Conservation (phyloP, 1,140 invertebrate species). For the Heliconius eleuchia region DNA sequence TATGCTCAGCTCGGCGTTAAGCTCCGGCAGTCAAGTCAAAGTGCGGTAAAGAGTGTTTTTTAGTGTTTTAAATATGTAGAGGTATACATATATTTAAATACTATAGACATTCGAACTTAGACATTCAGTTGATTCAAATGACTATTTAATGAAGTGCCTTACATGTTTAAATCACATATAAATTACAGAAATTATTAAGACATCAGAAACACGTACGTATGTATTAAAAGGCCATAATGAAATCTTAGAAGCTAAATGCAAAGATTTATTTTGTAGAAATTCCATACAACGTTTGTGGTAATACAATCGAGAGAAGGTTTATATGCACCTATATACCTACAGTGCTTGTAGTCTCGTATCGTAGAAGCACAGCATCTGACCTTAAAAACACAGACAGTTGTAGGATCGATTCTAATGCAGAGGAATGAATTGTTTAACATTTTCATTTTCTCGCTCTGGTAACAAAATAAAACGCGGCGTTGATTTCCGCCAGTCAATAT, state of each 20-base stretch:
- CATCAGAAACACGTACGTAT: neutral
- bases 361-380: too few relatives aligned
- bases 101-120: neutral
- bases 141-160: conserved; percentile 6
- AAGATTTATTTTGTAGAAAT: neutral
- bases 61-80: too few relatives aligned
- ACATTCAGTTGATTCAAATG: neutral
- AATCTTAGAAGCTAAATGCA: neutral
- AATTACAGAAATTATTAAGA: conserved; percentile 13
- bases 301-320: neutral
- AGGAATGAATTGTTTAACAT: too few relatives aligned
- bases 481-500: too few relatives aligned
- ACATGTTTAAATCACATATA: conserved; percentile 1
- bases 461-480: too few relatives aligned
- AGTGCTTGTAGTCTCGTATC: too few relatives aligned
- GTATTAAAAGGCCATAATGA: neutral
- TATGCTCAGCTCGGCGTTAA: neutral
- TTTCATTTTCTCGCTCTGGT: too few relatives aligned
- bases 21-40: neutral
- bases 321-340: too few relatives aligned
- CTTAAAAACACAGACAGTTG: too few relatives aligned
- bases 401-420: too few relatives aligned
- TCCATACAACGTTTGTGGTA: neutral
- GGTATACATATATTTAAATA: too few relatives aligned
- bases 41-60: neutral